Evolutionary conservation across 2,113 vertebrate genomes (phyloP).

Genomic region (Sitta europaea): DNA sequence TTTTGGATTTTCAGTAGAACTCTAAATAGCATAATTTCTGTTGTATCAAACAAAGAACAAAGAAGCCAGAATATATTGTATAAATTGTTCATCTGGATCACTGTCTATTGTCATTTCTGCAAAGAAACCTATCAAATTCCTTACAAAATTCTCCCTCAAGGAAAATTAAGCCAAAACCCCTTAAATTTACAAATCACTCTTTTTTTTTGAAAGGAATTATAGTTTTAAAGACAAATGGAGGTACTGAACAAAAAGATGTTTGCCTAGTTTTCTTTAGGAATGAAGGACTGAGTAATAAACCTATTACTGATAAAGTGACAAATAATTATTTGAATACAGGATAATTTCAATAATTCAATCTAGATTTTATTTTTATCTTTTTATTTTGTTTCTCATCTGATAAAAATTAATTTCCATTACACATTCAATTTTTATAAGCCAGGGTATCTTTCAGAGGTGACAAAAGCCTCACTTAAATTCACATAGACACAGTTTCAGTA

Average conservation of each 20-base stretch:
- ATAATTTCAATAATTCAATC: background rate
- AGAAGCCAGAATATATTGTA: background rate
- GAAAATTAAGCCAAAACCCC: background rate
- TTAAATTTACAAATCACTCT: background rate
- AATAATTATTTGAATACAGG: background rate
- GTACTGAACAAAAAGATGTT: background rate
- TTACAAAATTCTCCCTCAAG: background rate
- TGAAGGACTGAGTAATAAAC: background rate
- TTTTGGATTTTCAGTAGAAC: background rate
- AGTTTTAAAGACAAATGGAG: background rate
- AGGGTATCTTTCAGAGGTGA: background rate
- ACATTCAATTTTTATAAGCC: background rate
- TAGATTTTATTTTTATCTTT: background rate
- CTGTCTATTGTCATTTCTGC: background rate
- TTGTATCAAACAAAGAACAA: background rate
- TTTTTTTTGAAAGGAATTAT: background rate
- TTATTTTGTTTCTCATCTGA: background rate
- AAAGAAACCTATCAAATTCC: background rate
- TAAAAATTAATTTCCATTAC: background rate
- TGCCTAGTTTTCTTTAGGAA: background rate
- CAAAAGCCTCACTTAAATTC: slow-evolving; percentile 6
- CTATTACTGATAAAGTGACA: background rate
- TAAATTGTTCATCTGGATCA: background rate
- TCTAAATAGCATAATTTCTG: background rate
- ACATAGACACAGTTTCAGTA: background rate